Conservation (phyloP, 2,797 vertebrate genomes). For the Amphiprion clarkii region DNA sequence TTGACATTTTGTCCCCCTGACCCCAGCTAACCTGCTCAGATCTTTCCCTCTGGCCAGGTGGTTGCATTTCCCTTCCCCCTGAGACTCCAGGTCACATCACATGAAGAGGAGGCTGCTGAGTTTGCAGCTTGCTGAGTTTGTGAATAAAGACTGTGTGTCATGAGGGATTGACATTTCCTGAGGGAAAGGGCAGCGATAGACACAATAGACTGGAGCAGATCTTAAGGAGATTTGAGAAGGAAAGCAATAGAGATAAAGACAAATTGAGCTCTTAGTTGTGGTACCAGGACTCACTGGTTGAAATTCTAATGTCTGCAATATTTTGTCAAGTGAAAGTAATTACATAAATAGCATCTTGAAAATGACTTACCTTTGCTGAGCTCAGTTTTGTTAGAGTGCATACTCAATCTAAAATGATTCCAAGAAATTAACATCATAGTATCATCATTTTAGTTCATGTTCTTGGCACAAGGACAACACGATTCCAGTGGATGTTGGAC, state of each 20-base stretch:
- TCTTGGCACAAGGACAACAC: no score
- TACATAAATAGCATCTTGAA: background rate
- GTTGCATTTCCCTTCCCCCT: constrained; percentile 24
- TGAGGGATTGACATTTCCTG: constrained; percentile 10
- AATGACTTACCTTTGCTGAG: no score
- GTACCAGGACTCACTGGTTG: background rate
- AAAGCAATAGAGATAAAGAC: constrained; percentile 15
- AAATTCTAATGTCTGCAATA: background rate
- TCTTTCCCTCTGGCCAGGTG: constrained; percentile 37
- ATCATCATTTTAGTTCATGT: no score
- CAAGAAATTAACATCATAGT: background rate
- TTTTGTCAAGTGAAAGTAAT: background rate
- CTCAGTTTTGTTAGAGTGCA: no score
- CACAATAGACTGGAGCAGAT: constrained; percentile 26
- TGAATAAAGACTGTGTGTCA: constrained; percentile 16
- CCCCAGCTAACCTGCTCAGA: constrained; percentile 54
- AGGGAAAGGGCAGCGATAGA: constrained; percentile 36
- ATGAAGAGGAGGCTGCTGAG: constrained; percentile 23
- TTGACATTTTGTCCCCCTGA: constrained; percentile 55
- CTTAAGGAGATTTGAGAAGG: constrained; percentile 25
- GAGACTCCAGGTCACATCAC: constrained; percentile 13
- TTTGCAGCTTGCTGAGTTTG: constrained; percentile 26
- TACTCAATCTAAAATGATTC: background rate
- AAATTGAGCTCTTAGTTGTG: constrained; percentile 24
- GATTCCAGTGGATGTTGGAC: no score